Conservation (phyloP, 2,888 invertebrate genomes). For the Sussaba pulchella region DNA sequence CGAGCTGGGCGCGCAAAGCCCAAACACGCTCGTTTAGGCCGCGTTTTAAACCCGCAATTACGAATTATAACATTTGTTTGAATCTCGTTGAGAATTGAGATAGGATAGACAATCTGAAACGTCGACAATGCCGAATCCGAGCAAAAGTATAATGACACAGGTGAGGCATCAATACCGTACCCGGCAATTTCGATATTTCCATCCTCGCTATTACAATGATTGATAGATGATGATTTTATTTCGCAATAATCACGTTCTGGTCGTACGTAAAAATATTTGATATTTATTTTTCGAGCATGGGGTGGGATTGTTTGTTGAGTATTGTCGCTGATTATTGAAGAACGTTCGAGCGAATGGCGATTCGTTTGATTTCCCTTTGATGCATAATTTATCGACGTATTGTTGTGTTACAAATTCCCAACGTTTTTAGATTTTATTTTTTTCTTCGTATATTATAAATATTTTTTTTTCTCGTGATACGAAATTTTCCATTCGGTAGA, state of each 20-base stretch:
- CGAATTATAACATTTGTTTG: conserved; percentile 69
- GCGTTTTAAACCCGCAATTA: conserved; percentile 83
- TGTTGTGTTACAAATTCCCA: too few species aligned
- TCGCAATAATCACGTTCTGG: background rate
- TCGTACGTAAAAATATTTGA: conserved; percentile 14
- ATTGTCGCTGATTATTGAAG: background rate
- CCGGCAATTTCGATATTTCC: conserved; percentile 64
- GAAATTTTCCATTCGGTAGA: background rate
- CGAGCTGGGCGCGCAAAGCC: conserved; percentile 84
- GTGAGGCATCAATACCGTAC: conserved; percentile 80
- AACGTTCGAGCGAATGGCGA: background rate
- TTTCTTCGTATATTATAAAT: too few species aligned
- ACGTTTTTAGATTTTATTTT: too few species aligned
- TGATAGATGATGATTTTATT: background rate
- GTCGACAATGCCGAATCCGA: conserved; percentile 80
- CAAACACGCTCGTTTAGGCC: conserved; percentile 81
- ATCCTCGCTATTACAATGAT: conserved; percentile 44
- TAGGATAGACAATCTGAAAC: conserved; percentile 74
- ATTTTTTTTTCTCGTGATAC: too few species aligned
- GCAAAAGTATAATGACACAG: conserved; percentile 81
- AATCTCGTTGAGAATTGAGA: conserved; percentile 71
- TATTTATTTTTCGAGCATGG: background rate
- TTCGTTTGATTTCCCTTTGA: too few species aligned
- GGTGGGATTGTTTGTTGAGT: background rate
- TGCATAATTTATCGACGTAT: too few species aligned